Evolutionary conservation across 2,888 invertebrate genomes (phyloP), one percentile per base, ranked within the genome.

Genomic region (Acrobasis repandana): DNA sequence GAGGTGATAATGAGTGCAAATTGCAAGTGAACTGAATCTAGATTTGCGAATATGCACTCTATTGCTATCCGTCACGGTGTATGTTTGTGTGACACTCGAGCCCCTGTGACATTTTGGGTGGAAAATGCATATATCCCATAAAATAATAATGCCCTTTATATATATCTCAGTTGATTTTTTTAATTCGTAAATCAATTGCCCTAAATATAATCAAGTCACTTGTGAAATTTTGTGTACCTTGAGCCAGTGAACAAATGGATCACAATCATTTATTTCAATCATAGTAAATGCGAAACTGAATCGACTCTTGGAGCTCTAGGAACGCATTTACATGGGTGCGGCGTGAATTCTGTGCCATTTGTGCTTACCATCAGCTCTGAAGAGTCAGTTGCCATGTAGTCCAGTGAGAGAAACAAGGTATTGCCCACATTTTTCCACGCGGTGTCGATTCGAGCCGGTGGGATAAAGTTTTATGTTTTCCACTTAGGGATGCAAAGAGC

Each of bases 1-100:
- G 63, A 74, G 70, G 70, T 79, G 71, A 71, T 69, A 51, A 71
- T 80, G 79, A 46, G 77, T 77, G 82, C 75, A 66, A 60, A 16
- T 54, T 54, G 54, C 54, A 38, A 20, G 38, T 54, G 54, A 34
- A 33, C 28, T 52, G 73, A 64, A 69, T 68, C 60, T 63, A 64
- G 63, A 65, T 68, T 15, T 72, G 69, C 70, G 65, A 74, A 65
- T 70, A 67, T 74, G 67, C 65, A 71, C 66, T 69, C 63, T 66
- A 71, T 72, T 69, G 67, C 67, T 71, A 70, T 64, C 66, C 61
- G 60, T 72, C 72, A 76, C 73, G 79, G 77, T 78, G 76, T 82
- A 74, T 61, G 66, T 66, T 76, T 68, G 71, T 70, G 77, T 76
- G 71, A 70, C 72, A 76, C 76, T 63, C 69, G 43, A 73, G 69